A percentile compares a stretch with the other conserved stretches of the same genome.
Conservation (phyloP, 2,797 vertebrate species). For the Botia almorhae region DNA sequence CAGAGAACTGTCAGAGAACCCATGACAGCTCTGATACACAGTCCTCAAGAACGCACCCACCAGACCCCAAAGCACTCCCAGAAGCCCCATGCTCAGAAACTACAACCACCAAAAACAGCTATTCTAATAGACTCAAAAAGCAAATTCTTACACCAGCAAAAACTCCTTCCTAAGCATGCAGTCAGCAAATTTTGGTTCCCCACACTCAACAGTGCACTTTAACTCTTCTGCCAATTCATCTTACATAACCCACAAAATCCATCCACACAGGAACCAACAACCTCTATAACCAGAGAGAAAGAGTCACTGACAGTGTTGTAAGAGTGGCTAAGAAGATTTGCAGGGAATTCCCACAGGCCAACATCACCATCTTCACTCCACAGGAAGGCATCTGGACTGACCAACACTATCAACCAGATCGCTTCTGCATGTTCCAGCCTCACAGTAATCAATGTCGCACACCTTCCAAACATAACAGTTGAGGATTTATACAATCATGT, state of each 20-base stretch:
- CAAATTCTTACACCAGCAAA: not conserved
- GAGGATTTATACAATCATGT: no score
- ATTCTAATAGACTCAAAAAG: constrained; percentile 8
- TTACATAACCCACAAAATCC: not conserved
- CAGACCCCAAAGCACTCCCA: not conserved
- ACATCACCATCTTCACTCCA: no score
- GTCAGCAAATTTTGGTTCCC: constrained; percentile 7
- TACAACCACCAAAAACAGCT: not conserved
- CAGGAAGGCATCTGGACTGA: no score
- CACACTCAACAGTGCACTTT: not conserved
- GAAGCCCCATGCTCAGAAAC: no score
- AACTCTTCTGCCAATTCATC: not conserved
- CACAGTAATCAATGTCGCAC: no score
- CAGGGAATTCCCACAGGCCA: no score
- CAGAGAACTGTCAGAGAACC: not conserved
- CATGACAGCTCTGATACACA: not conserved
- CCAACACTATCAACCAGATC: no score
- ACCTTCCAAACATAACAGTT: no score
- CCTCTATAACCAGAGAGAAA: not conserved
- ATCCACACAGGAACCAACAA: constrained; percentile 11
- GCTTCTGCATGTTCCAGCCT: no score
- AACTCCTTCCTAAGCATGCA: not conserved
- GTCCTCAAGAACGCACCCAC: not conserved
- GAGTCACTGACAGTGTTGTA: no score
- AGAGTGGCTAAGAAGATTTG: no score